phyloP scores from a whole-genome alignment of 1,140 invertebrate species.

The Psilanteris sp. region DNA sequence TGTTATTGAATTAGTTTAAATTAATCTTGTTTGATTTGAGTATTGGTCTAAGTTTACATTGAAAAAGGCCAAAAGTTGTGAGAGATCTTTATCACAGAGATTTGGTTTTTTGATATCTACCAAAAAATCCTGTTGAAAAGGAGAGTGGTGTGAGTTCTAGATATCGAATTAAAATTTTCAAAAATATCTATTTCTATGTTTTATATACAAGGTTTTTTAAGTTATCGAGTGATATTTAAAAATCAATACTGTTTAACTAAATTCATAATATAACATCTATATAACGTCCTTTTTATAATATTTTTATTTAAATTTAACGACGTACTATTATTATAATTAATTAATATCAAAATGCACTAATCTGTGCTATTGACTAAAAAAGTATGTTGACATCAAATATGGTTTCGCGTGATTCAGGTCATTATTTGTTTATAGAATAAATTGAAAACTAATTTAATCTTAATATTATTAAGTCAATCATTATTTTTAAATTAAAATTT shows the following conservation, averaged over 20 bases:
- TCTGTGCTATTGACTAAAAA: no score
- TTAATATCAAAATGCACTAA: no score
- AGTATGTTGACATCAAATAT: no score
- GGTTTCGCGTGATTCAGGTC: no score
- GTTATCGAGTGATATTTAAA: background rate
- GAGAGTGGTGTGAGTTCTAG: background rate
- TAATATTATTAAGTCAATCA: no score
- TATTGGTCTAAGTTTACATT: conserved; percentile 21
- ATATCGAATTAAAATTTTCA: conserved; percentile 8
- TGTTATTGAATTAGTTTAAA: conserved; percentile 21
- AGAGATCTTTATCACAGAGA: conserved; percentile 37
- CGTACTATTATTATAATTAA: no score
- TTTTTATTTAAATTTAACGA: no score
- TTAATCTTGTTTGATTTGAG: conserved; percentile 19
- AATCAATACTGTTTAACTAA: conserved; percentile 12
- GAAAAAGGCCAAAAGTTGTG: conserved; percentile 4
- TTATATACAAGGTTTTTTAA: conserved; percentile 17
- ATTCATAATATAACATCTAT: background rate
- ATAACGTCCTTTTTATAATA: no score
- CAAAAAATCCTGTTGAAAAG: conserved; percentile 15
- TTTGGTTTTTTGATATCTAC: conserved; percentile 13
- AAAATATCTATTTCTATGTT: conserved; percentile 19
- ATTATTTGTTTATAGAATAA: no score
- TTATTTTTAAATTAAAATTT: no score
- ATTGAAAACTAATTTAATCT: no score